Evolutionary conservation across 2,888 invertebrate genomes (phyloP).

Genomic region (Aleiodes leptofemur): DNA sequence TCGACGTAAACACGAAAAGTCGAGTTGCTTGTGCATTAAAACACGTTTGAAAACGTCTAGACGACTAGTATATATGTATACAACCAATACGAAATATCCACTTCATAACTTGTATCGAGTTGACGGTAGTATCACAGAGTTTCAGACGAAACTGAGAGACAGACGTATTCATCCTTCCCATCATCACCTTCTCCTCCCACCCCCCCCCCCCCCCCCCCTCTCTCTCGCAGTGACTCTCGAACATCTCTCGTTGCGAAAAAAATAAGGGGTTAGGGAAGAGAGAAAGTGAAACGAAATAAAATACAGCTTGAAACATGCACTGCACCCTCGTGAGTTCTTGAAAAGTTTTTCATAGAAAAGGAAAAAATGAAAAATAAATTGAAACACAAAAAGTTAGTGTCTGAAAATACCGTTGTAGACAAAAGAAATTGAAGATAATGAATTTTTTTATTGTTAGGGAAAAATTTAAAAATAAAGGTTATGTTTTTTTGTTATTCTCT

Average conservation of each 20-base stretch:
- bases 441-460: too few relatives aligned
- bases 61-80: slow-evolving; percentile 46
- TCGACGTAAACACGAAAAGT: slow-evolving; percentile 13
- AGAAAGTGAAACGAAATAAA: slow-evolving; percentile 19
- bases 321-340: not conserved
- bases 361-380: not conserved
- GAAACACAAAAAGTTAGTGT: not conserved
- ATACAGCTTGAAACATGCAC: slow-evolving; percentile 18
- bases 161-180: slow-evolving; percentile 9
- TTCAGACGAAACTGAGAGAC: slow-evolving; percentile 24
- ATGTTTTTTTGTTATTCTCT: too few relatives aligned
- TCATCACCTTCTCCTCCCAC: not conserved
- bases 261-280: slow-evolving; percentile 31
- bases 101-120: slow-evolving; percentile 59
- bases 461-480: too few relatives aligned
- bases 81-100: slow-evolving; percentile 55
- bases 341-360: not conserved
- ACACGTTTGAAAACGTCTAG: slow-evolving; percentile 53
- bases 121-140: slow-evolving; percentile 39
- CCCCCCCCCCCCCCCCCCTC: too few relatives aligned
- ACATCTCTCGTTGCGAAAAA: slow-evolving; percentile 30
- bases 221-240: not conserved
- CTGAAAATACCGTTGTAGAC: not conserved
- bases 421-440: too few relatives aligned
- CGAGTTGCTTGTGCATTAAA: slow-evolving; percentile 25